These are phyloP conservation scores for Agrotis exclamationis DNA, from an alignment of 2,888 invertebrate genomes.

Conservation along the genomic window DNA sequence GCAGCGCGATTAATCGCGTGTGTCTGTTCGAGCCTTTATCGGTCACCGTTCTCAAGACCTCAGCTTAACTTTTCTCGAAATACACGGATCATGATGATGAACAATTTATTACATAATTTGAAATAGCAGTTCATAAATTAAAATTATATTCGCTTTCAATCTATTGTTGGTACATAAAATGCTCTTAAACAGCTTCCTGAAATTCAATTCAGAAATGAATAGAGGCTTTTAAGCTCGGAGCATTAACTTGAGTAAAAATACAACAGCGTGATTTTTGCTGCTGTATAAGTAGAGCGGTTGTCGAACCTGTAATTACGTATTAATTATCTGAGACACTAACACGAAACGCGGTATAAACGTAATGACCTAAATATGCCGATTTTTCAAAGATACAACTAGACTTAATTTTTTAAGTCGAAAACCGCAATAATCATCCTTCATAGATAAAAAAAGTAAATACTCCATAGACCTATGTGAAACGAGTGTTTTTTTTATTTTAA, in stretches of 20 bases:
- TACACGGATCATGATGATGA: neutral
- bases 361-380: too few relatives aligned
- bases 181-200: conserved; percentile 16
- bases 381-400: neutral
- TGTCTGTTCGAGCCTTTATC: too few relatives aligned
- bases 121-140: conserved; percentile 12
- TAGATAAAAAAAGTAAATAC: too few relatives aligned
- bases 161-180: neutral
- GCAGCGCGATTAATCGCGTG: too few relatives aligned
- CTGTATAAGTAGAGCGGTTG: conserved; percentile 17
- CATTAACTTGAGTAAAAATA: conserved; percentile 5
- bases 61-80: neutral
- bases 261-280: conserved; percentile 7
- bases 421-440: too few relatives aligned
- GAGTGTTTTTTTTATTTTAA: too few relatives aligned
- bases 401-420: too few relatives aligned
- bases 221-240: conserved; percentile 6
- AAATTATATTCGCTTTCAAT: neutral
- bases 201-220: neutral
- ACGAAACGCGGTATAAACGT: too few relatives aligned
- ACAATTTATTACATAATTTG: neutral
- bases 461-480: too few relatives aligned
- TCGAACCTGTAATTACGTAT: conserved; percentile 17
- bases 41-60: too few relatives aligned
- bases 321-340: neutral